phyloP scores from a whole-genome alignment of 2,113 vertebrate genomes.

The Microtus oregoni region DNA sequence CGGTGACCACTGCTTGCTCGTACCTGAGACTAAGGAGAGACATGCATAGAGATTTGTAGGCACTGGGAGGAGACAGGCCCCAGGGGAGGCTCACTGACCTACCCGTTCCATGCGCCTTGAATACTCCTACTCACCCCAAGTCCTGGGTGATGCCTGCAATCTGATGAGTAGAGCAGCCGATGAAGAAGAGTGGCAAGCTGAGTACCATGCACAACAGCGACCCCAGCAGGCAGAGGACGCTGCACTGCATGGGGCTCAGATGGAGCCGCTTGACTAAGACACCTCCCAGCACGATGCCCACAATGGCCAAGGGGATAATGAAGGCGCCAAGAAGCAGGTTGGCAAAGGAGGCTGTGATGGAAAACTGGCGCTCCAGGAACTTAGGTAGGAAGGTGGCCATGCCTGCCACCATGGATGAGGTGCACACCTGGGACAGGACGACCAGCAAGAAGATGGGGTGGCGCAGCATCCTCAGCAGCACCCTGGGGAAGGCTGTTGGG shows the following conservation, averaged over 20 bases:
- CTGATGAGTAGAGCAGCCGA: constrained; percentile 92
- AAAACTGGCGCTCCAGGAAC: constrained; percentile 95
- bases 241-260: constrained; percentile 87
- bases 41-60: background rate
- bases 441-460: constrained; percentile 93
- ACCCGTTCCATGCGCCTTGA: background rate
- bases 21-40: background rate
- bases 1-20: background rate
- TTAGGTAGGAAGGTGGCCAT: constrained; percentile 95
- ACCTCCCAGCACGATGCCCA: constrained; percentile 92
- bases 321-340: constrained; percentile 93
- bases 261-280: constrained; percentile 89
- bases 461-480: constrained; percentile 90
- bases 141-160: constrained; percentile 81
- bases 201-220: constrained; percentile 85
- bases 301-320: constrained; percentile 89
- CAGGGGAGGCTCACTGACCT: accelerated
- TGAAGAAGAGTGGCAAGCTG: constrained; percentile 90
- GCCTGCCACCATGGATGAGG: constrained; percentile 91
- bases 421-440: constrained; percentile 93
- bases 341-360: constrained; percentile 88
- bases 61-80: background rate
- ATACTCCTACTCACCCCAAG: constrained; percentile 72
- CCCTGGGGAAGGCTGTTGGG: constrained; percentile 91
- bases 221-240: constrained; percentile 86